Evolutionary conservation across 2,113 vertebrate species (phyloP).

Genomic region (Nerophis lumbriciformis): DNA sequence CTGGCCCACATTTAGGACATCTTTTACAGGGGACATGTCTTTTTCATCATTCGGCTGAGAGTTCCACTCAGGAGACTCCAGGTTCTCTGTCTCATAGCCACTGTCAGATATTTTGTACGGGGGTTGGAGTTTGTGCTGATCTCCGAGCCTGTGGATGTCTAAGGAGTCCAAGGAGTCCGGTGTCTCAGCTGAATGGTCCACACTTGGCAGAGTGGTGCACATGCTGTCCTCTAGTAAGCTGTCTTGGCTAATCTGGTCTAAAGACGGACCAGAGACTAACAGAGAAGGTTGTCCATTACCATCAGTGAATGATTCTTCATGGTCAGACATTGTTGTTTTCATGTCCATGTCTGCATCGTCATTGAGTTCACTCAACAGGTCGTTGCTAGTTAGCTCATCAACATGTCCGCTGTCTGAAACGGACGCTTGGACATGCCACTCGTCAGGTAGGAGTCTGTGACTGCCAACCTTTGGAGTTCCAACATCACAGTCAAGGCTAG

Average conservation of each 20-base stretch:
- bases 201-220: constrained; percentile 67
- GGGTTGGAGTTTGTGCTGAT: constrained; percentile 79
- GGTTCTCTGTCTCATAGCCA: constrained; percentile 95
- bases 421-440: constrained; percentile 22
- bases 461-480: constrained; percentile 34
- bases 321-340: constrained; percentile 53
- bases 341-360: constrained; percentile 59
- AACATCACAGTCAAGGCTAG: constrained; percentile 49
- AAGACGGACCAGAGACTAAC: constrained; percentile 70
- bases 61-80: constrained; percentile 96
- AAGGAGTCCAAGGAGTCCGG: constrained; percentile 89
- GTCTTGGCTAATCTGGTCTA: constrained; percentile 86
- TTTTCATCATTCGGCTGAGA: constrained; percentile 71
- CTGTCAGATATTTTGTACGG: constrained; percentile 93
- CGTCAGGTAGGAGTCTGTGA: constrained; percentile 34
- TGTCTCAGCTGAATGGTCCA: constrained; percentile 77
- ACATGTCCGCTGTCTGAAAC: constrained; percentile 40
- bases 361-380: constrained; percentile 62
- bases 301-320: constrained; percentile 75
- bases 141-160: constrained; percentile 78
- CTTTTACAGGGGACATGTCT: constrained; percentile 59
- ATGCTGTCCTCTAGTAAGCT: constrained; percentile 85
- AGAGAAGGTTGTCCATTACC: constrained; percentile 41
- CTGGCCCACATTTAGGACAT: constrained; percentile 10
- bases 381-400: constrained; percentile 62